A percentile compares a stretch with the other conserved stretches of the same genome.
phyloP scores from a whole-genome alignment of 2,797 vertebrate species.

The Pseudochaenichthys georgianus region DNA sequence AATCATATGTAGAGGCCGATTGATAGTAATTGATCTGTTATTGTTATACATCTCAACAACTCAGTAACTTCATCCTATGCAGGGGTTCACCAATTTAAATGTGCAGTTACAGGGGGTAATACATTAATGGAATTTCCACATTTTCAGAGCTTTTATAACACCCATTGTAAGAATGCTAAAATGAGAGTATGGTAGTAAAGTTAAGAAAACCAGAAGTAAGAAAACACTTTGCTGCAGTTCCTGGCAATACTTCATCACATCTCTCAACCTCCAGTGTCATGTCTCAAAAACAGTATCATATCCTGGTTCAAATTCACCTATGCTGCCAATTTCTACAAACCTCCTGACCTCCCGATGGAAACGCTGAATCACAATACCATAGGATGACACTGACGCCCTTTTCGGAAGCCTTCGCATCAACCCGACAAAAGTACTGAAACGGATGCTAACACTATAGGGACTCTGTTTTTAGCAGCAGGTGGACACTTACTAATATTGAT shows the following conservation, averaged over 20 bases:
- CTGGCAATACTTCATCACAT: not conserved
- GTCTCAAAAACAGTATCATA: not conserved
- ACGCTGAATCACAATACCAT: slow-evolving; percentile 43
- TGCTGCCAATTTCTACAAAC: not conserved
- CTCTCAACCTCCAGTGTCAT: not conserved
- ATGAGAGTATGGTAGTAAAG: not conserved
- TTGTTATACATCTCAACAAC: not conserved
- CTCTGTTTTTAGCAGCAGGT: slow-evolving; percentile 78
- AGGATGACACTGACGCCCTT: slow-evolving; percentile 24
- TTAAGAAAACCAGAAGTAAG: not conserved
- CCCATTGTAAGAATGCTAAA: not conserved
- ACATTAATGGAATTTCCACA: not conserved
- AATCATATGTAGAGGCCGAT: not conserved
- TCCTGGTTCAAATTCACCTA: not conserved
- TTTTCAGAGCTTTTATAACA: not conserved
- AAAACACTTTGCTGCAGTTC: not conserved
- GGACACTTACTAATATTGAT: slow-evolving; percentile 84
- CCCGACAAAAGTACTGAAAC: slow-evolving; percentile 11
- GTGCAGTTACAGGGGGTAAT: not conserved
- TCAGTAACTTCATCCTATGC: not conserved
- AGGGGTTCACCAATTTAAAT: not conserved
- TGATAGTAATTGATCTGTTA: not conserved
- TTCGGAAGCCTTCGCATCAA: slow-evolving; percentile 35
- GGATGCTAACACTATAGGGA: slow-evolving; percentile 41
- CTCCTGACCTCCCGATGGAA: slow-evolving; percentile 26